phyloP scores from a whole-genome alignment of 2,888 invertebrate species.

The Rhagium mordax region DNA sequence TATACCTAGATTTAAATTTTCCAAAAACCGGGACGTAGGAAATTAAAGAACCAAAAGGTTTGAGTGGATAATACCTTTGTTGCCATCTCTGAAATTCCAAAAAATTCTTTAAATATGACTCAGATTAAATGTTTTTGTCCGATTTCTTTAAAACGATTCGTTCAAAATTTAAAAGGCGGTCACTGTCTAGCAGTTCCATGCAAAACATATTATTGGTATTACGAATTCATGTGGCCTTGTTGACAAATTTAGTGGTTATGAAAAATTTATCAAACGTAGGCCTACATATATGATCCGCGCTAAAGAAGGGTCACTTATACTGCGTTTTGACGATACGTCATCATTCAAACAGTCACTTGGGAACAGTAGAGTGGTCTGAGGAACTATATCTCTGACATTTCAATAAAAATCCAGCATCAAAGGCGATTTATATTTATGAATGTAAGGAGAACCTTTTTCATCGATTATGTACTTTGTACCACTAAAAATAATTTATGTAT shows the following conservation, averaged over 20 bases:
- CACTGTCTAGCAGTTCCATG: no score
- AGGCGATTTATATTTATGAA: constrained; percentile 42
- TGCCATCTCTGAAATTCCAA: no score
- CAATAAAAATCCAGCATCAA: constrained; percentile 40
- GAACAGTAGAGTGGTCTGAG: neutral
- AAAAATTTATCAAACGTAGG: constrained; percentile 10
- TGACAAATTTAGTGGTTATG: neutral
- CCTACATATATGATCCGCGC: neutral
- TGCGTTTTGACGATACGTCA: constrained; percentile 13
- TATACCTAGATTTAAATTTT: no score
- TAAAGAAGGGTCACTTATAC: constrained; percentile 9
- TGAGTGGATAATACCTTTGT: no score
- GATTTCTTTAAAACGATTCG: no score
- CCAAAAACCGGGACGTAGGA: no score
- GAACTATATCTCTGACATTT: constrained; percentile 41
- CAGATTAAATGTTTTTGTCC: no score
- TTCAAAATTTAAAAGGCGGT: no score
- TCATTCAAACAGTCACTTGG: constrained; percentile 17
- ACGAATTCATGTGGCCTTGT: neutral
- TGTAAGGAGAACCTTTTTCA: constrained; percentile 33
- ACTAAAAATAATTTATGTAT: constrained; percentile 1
- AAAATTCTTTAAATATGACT: no score
- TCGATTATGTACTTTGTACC: neutral
- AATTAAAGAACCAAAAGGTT: no score
- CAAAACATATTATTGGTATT: neutral